Base-by-base conservation (phyloP, 2,113 vertebrate species). In the Myanophis thanlyinensis region DNA sequence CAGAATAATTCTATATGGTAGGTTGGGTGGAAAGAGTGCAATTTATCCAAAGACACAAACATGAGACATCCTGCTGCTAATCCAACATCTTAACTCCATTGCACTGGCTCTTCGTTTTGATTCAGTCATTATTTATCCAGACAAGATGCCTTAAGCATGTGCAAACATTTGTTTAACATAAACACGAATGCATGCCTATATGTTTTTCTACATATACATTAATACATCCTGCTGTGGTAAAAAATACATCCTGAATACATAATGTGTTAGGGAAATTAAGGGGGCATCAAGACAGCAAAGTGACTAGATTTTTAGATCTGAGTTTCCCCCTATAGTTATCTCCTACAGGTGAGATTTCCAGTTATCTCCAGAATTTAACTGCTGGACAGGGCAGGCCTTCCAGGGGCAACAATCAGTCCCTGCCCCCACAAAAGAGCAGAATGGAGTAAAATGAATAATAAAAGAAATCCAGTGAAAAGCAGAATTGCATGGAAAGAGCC, bases 301-400 rank as follows among this genome's bases (percentile, higher is more conserved):
- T 1, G 49, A 15, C 12, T 85, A 47, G 4, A 59, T 47, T n/a
- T 12, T 52, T 0, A 0, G 46, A 1, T 12, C 0, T 52, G 11
- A n/a, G 23, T 88, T 18, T 54, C 94, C 40, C 12, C 20, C 11
- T 30, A 53, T 0, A 44, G 49, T 90, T 59, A 52, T 67, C 23
- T 13, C 12, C 11, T 67, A 2, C 13, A 67, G 12, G 59, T n/a
- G 11, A 62, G 30, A 62, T n/a, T 30, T n/a, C 30, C 59, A 62
- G 11, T 56, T 44, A 52, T 92, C 52, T 89, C 18, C 27, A 87
- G 90, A 54, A 46, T 89, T n/a, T n/a, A n/a, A n/a, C n/a, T 35
- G 59, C 54, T 51, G 10, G 35, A 44, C 30, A 67, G 49, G 88
- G 0, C 30, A 46, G 40, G 20, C n/a, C 85, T 59, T 89, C 87